Percentiles rank a stretch among this genome's conserved stretches.
Evolutionary conservation across 2,113 vertebrate genomes (phyloP).

Genomic region (Heterocephalus glaber): DNA sequence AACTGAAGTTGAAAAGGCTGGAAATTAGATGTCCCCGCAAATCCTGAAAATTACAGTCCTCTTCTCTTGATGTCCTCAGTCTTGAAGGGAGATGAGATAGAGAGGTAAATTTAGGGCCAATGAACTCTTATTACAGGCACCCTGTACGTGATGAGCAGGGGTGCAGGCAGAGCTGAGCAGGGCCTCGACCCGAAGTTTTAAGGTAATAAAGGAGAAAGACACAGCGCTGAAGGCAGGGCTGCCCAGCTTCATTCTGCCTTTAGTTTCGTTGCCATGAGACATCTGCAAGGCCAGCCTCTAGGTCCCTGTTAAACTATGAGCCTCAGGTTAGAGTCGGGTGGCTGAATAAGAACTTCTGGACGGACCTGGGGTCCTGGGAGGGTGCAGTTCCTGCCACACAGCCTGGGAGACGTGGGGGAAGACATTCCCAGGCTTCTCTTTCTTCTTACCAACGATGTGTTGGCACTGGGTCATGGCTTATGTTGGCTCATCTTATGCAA

Average conservation of each 20-base stretch:
- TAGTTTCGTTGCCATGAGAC: neutral
- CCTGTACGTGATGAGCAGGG: neutral
- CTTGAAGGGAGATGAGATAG: neutral
- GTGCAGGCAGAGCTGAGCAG: neutral
- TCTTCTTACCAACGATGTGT: neutral
- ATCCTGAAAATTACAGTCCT: neutral
- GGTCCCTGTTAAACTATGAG: neutral
- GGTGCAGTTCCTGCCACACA: neutral
- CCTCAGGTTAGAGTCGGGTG: neutral
- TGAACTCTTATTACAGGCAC: neutral
- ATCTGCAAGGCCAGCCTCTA: neutral
- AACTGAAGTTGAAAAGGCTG: too few species aligned
- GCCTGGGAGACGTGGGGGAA: neutral
- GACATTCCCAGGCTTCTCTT: too few species aligned
- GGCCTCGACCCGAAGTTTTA: neutral
- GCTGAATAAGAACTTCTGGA: neutral
- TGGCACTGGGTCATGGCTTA: neutral
- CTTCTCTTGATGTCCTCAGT: neutral
- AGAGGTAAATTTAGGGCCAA: neutral
- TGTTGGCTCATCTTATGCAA: accelerated
- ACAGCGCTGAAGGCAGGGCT: neutral
- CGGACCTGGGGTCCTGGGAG: neutral
- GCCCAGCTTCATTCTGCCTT: neutral
- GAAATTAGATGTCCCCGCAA: neutral
- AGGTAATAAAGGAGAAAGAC: neutral